Evolutionary conservation across 2,888 invertebrate genomes (phyloP).

Genomic region (Ornithoptera priamus): DNA sequence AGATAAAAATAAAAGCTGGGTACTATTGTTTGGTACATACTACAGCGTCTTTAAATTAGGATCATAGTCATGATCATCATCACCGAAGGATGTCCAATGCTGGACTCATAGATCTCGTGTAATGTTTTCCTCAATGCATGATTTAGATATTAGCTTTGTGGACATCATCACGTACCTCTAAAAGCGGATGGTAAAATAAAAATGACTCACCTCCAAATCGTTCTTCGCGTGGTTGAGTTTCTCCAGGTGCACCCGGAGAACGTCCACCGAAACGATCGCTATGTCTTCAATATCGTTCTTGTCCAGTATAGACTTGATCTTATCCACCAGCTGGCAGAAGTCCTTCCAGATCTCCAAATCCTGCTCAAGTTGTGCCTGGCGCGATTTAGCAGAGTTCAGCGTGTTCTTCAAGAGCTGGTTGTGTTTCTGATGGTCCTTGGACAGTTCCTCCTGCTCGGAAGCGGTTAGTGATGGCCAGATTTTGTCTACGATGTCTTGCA

Average conservation of each 20-base stretch:
- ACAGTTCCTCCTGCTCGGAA: slow-evolving; percentile 90
- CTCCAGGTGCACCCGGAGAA: slow-evolving; percentile 90
- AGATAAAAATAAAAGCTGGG: no score
- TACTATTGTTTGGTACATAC: no score
- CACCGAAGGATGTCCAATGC: no score
- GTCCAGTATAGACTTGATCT: slow-evolving; percentile 86
- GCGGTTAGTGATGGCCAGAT: slow-evolving; percentile 92
- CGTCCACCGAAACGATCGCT: slow-evolving; percentile 88
- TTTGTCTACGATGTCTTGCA: slow-evolving; percentile 91
- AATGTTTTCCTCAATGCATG: no score
- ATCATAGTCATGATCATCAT: no score
- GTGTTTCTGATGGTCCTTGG: slow-evolving; percentile 89
- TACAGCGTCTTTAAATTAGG: no score
- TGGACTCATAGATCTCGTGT: no score
- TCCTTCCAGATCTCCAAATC: slow-evolving; percentile 92
- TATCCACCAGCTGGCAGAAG: slow-evolving; percentile 88
- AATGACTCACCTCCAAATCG: slow-evolving; percentile 84
- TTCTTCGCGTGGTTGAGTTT: slow-evolving; percentile 88
- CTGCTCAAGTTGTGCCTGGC: slow-evolving; percentile 88
- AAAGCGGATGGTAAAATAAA: background rate
- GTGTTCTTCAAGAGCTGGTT: slow-evolving; percentile 91
- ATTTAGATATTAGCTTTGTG: no score
- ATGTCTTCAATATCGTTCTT: slow-evolving; percentile 89
- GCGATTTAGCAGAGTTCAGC: slow-evolving; percentile 89
- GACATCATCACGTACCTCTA: no score